Percentiles rank a stretch among this genome's conserved stretches.
Conservation (phyloP, 92 coral and sea anemone species). For the Palythoa heliodiscus region DNA sequence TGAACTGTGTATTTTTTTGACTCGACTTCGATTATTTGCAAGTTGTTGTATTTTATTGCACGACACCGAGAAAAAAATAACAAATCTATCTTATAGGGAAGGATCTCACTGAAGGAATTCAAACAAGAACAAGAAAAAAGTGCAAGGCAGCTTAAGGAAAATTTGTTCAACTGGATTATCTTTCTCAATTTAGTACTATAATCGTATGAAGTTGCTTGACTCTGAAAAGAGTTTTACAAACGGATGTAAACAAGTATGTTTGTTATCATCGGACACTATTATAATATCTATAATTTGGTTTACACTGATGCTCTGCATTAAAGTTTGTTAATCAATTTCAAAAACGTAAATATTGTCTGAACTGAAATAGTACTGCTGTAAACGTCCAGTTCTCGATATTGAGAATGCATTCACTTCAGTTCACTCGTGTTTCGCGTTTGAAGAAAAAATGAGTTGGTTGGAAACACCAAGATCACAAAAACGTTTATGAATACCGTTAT, state of each 20-base stretch:
- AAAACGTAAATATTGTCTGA: constrained; percentile 4
- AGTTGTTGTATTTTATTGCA: too few relatives aligned
- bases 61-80: too few relatives aligned
- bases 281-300: neutral
- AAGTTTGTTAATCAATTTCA: constrained; percentile 16
- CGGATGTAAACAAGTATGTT: constrained; percentile 12
- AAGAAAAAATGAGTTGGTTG: neutral
- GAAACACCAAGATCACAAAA: neutral
- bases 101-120: too few relatives aligned
- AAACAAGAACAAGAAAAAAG: too few relatives aligned
- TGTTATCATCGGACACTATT: neutral
- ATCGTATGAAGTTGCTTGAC: neutral
- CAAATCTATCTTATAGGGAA: too few relatives aligned
- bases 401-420: neutral
- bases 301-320: neutral
- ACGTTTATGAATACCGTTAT: neutral
- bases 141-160: too few relatives aligned
- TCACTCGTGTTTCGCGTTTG: neutral
- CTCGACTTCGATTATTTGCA: too few relatives aligned
- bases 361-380: neutral
- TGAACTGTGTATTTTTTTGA: too few relatives aligned
- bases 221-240: neutral
- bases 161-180: too few relatives aligned
- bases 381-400: neutral
- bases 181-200: neutral